Conservation (phyloP, 2,113 vertebrate genomes). For the Hemibates koningsi region DNA sequence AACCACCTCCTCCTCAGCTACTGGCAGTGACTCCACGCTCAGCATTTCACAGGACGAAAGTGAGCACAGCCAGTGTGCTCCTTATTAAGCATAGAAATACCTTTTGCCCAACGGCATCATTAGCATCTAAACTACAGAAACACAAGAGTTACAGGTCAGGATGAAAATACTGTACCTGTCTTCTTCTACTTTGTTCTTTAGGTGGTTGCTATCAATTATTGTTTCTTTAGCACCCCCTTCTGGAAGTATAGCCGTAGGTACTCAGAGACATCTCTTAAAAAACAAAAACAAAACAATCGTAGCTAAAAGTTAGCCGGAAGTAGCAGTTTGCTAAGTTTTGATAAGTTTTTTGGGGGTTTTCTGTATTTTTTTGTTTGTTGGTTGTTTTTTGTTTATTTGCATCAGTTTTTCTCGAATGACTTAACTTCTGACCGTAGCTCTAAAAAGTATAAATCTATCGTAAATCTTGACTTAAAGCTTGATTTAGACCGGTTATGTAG, state of each 20-base stretch:
- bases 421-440: background rate
- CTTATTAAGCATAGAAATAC: background rate
- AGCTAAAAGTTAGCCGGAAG: background rate
- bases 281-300: background rate
- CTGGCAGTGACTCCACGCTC: conserved; percentile 78
- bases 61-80: background rate
- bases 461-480: background rate
- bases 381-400: background rate
- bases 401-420: background rate
- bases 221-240: background rate
- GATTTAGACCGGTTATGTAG: background rate
- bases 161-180: background rate
- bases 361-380: background rate
- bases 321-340: background rate
- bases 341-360: background rate
- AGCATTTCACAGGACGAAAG: conserved; percentile 33
- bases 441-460: background rate
- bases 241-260: background rate
- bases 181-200: background rate
- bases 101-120: background rate
- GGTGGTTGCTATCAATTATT: fast-evolving
- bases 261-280: background rate
- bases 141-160: background rate
- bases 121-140: background rate
- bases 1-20: conserved; percentile 83